A percentile compares a stretch with the other conserved stretches of the same genome.
phyloP scores from a whole-genome alignment of 2,888 invertebrate genomes.

The Hemicrepidius hirtus region DNA sequence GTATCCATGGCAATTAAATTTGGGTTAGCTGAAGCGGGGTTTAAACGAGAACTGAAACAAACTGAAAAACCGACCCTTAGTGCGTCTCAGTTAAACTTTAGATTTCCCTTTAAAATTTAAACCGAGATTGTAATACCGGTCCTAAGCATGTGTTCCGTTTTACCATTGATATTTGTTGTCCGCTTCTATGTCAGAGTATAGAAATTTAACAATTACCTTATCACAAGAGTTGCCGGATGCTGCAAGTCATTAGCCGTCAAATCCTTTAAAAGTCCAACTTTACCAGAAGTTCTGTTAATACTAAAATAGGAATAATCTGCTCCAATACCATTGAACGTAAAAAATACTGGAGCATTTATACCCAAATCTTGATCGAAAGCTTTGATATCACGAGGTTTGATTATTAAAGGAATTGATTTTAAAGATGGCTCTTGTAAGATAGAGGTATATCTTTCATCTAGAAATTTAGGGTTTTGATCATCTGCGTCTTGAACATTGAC shows the following conservation, averaged over 20 bases:
- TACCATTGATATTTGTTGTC: too few relatives aligned
- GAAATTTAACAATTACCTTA: constrained; percentile 34
- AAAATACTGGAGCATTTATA: constrained; percentile 84
- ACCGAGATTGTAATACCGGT: too few relatives aligned
- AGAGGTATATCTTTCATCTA: constrained; percentile 81
- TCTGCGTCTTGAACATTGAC: constrained; percentile 92
- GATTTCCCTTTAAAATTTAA: too few relatives aligned
- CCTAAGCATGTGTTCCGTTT: too few relatives aligned
- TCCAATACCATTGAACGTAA: constrained; percentile 79
- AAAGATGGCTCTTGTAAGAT: constrained; percentile 78
- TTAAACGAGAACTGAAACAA: too few relatives aligned
- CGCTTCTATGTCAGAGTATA: too few relatives aligned
- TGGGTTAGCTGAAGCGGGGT: too few relatives aligned
- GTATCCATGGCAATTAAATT: too few relatives aligned
- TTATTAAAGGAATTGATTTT: constrained; percentile 79
- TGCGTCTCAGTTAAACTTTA: too few relatives aligned
- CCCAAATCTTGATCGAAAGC: constrained; percentile 89
- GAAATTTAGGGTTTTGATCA: constrained; percentile 92
- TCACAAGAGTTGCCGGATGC: constrained; percentile 79
- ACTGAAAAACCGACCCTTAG: too few relatives aligned
- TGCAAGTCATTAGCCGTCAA: constrained; percentile 78
- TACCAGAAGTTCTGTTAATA: constrained; percentile 72
- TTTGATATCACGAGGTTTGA: constrained; percentile 83
- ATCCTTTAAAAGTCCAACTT: constrained; percentile 76
- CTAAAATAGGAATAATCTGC: constrained; percentile 79